phyloP scores from a whole-genome alignment of 2,888 invertebrate species.

The Coremacera marginata region DNA sequence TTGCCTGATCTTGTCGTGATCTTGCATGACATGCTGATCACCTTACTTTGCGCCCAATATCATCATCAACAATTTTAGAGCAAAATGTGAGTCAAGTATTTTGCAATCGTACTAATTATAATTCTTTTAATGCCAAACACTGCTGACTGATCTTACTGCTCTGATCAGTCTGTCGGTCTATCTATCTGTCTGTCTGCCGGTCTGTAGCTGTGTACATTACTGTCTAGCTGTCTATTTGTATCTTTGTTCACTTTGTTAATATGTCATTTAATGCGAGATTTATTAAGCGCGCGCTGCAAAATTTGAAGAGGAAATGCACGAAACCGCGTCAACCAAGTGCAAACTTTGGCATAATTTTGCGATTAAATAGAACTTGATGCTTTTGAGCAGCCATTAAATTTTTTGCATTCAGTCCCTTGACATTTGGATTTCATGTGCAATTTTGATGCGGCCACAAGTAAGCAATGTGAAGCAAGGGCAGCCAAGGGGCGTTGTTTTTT shows the following conservation, averaged over 20 bases:
- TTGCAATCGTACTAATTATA: neutral
- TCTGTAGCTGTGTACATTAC: neutral
- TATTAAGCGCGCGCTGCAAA: slow-evolving; percentile 2
- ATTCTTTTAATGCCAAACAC: neutral
- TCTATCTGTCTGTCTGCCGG: neutral
- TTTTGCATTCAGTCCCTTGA: slow-evolving; percentile 43
- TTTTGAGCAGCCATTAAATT: neutral
- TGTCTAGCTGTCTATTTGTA: neutral
- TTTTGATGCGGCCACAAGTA: slow-evolving; percentile 21
- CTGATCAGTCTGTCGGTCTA: neutral
- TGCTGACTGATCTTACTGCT: slow-evolving; percentile 5
- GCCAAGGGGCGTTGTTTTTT: too few relatives aligned
- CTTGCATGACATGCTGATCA: too few relatives aligned
- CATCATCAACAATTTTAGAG: neutral
- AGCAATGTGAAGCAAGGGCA: too few relatives aligned
- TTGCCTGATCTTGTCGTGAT: too few relatives aligned
- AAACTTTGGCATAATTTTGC: slow-evolving; percentile 26
- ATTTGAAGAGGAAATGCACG: neutral
- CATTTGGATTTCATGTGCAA: slow-evolving; percentile 40
- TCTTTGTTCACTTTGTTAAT: neutral
- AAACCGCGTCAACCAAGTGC: neutral
- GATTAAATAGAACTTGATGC: slow-evolving; percentile 38
- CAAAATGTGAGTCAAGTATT: slow-evolving; percentile 13
- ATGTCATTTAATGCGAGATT: slow-evolving; percentile 20
- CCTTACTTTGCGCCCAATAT: neutral